Conservation (phyloP, 2,113 vertebrate genomes). For the Chrysemys picta region DNA sequence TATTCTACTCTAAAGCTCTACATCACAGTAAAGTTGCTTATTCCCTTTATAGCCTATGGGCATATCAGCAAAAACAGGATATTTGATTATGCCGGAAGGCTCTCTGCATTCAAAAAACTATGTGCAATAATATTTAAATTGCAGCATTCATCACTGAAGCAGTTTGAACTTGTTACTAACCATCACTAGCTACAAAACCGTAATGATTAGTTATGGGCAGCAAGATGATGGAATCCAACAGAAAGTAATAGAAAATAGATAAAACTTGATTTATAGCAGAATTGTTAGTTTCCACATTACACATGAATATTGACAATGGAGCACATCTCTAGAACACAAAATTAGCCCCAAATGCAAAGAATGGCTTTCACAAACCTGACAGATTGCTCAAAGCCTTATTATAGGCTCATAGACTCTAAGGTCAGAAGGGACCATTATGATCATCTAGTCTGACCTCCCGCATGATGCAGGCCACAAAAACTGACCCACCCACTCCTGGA, state of each 20-base stretch:
- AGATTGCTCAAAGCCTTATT: rapidly evolving
- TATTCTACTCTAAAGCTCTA: neutral
- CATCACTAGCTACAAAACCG: constrained; percentile 6
- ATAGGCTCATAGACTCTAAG: no score
- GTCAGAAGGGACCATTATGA: no score
- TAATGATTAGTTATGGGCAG: constrained; percentile 1
- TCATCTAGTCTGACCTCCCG: no score
- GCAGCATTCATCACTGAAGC: neutral
- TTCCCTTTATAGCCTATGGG: neutral
- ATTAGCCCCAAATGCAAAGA: rapidly evolving
- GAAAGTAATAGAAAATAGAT: neutral
- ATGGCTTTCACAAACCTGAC: neutral
- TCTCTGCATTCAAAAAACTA: neutral
- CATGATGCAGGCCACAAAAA: no score
- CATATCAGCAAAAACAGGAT: neutral
- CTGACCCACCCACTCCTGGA: no score
- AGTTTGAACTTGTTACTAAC: constrained; percentile 45
- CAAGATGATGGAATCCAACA: constrained; percentile 1
- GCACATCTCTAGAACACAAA: neutral
- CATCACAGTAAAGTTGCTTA: neutral
- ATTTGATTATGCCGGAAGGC: neutral
- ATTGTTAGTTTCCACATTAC: neutral
- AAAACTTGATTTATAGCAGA: neutral
- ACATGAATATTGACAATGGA: neutral
- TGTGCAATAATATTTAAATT: neutral